Conservation (phyloP, 2,113 vertebrate species). For the Mystacornis crossleyi region DNA sequence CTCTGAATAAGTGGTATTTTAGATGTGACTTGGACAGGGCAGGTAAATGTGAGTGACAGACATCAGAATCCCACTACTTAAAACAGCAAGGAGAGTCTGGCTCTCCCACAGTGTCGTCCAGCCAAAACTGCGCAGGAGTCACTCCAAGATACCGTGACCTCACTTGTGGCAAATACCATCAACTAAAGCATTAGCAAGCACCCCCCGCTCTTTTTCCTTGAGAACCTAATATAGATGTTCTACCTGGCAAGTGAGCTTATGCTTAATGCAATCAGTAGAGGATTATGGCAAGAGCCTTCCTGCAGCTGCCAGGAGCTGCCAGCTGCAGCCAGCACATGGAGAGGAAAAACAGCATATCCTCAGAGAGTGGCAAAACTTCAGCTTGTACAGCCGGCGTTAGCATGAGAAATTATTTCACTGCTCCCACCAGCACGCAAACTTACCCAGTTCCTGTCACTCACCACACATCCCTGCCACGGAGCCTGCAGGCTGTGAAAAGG, state of each 20-base stretch:
- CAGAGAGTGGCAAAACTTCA: not conserved
- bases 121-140: not conserved
- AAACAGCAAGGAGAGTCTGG: not conserved
- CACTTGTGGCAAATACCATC: not conserved
- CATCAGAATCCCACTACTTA: not conserved
- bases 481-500: not conserved
- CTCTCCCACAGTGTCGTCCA: not conserved
- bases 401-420: not conserved
- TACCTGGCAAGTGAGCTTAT: not conserved
- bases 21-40: not conserved
- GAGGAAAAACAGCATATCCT: not conserved
- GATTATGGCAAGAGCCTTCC: not conserved
- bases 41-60: not conserved
- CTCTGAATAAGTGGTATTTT: not conserved
- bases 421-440: not conserved
- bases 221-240: not conserved
- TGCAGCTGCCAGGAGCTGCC: not conserved
- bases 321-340: not conserved
- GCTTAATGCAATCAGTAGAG: not conserved
- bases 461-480: not conserved
- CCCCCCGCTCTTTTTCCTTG: not conserved
- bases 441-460: not conserved
- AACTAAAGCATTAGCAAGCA: not conserved
- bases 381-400: not conserved
- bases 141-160: not conserved